These are phyloP conservation scores for Rachycentron canadum DNA, from an alignment of 2,797 vertebrate species.

Conservation along the genomic window DNA sequence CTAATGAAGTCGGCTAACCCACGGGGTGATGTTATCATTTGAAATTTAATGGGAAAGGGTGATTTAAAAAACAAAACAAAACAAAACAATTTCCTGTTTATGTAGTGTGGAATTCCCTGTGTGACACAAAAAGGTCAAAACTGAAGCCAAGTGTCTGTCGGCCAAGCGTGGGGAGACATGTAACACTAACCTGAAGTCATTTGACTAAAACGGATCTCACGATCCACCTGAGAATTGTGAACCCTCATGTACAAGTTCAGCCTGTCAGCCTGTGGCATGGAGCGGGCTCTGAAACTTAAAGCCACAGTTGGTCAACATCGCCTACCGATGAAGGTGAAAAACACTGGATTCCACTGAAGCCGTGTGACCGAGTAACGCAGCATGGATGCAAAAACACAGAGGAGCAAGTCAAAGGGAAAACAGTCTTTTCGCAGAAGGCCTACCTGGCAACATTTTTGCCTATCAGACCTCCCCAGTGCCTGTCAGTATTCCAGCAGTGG, in stretches of 20 bases:
- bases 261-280: slow-evolving; percentile 69
- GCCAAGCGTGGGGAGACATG: slow-evolving; percentile 63
- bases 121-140: slow-evolving; percentile 70
- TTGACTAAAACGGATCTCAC: slow-evolving; percentile 69
- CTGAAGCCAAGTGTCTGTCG: slow-evolving; percentile 64
- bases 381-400: slow-evolving; percentile 47
- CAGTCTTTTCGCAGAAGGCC: slow-evolving; percentile 50
- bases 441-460: slow-evolving; percentile 74
- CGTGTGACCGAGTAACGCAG: slow-evolving; percentile 52
- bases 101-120: slow-evolving; percentile 62
- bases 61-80: slow-evolving; percentile 36
- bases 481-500: slow-evolving; percentile 74
- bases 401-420: slow-evolving; percentile 63
- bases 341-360: slow-evolving; percentile 48
- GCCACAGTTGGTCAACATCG: slow-evolving; percentile 52
- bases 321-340: slow-evolving; percentile 41
- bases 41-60: slow-evolving; percentile 55
- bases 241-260: slow-evolving; percentile 77
- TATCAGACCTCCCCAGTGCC: slow-evolving; percentile 78
- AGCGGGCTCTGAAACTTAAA: slow-evolving; percentile 56
- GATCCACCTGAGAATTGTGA: slow-evolving; percentile 70
- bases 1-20: slow-evolving; percentile 66
- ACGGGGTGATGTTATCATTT: slow-evolving; percentile 68
- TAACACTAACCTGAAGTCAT: slow-evolving; percentile 79
- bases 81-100: slow-evolving; percentile 72